Percentiles rank a stretch among this genome's conserved stretches.
phyloP scores from a whole-genome alignment of 2,888 invertebrate species.

The Diaphora mendica region DNA sequence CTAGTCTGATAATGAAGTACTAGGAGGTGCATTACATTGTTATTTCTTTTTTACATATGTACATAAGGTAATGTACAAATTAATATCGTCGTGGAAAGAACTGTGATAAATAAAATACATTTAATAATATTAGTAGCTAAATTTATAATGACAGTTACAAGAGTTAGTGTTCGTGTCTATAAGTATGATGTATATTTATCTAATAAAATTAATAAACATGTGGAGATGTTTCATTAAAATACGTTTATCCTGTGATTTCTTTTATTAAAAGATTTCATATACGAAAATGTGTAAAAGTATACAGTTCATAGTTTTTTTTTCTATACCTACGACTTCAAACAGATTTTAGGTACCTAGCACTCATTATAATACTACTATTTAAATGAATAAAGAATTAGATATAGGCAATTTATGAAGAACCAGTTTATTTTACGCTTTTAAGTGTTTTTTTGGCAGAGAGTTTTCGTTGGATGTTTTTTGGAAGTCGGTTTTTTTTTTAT shows the following conservation, averaged over 20 bases:
- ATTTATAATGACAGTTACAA: constrained; percentile 37
- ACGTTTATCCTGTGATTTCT: constrained; percentile 51
- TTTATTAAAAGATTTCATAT: constrained; percentile 64
- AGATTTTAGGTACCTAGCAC: too few relatives aligned
- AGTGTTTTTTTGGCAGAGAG: too few relatives aligned
- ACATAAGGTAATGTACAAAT: constrained; percentile 42
- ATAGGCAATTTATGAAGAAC: too few relatives aligned
- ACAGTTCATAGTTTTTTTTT: constrained; percentile 55
- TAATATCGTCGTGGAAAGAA: constrained; percentile 61
- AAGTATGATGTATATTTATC: constrained; percentile 55
- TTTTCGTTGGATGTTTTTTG: too few relatives aligned
- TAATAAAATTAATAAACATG: constrained; percentile 55
- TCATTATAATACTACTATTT: too few relatives aligned
- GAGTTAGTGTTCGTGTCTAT: constrained; percentile 44
- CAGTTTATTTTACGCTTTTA: too few relatives aligned
- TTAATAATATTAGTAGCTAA: constrained; percentile 41
- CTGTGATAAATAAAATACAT: constrained; percentile 73
- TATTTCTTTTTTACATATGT: constrained; percentile 28
- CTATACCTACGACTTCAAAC: too few relatives aligned
- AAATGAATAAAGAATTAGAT: too few relatives aligned
- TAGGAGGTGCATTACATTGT: constrained; percentile 12
- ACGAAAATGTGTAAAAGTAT: constrained; percentile 64
- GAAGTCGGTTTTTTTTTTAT: too few relatives aligned
- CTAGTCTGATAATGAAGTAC: constrained; percentile 5
- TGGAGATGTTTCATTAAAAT: constrained; percentile 52